Base-by-base conservation (phyloP, 37 sponge, comb jelly and placozoan genomes). In the Beroe forskalii region DNA sequence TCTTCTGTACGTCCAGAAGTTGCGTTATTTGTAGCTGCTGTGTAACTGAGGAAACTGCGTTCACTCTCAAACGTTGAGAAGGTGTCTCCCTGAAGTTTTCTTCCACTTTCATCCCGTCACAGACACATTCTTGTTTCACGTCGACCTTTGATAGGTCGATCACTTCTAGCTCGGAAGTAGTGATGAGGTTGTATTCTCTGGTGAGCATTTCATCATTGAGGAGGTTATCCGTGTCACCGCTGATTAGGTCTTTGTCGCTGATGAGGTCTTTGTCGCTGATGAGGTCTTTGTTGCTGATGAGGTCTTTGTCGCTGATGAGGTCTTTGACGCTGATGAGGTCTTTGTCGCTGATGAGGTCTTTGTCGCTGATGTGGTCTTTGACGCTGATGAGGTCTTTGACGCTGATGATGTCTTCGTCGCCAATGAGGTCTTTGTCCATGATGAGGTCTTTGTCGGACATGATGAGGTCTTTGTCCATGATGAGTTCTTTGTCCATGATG, bases 1-100 rank as follows among this genome's bases (percentile, higher is more conserved):
- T 63, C n/a, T 63, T 63, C 66, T 63, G 66, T 63, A 28, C 25
- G 66, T 63, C 66, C 66, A 63, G 66, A 63, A 63, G 66, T 63
- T 63, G 28, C 14, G 28, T 19, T 4, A 63, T 63, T 6, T 63
- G 28, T 30, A 63, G 25, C 66, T 63, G 66, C 25, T 63, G 23
- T n/a, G 66, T 63, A 20, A 63, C 2, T n/a, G 66, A n/a, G 20
- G 66, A 63, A 20, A 20, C 25, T 3, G 4, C 66, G 25, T 28
- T 63, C 25, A 4, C 25, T 63, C 66, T 63, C 28, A 63, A 24
- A n/a, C n/a, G n/a, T 23, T 63, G 14, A 28, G 66, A 24, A 9
- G 9, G 9, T 8, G 66, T 63, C 23, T 63, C 66, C 25, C 2
- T 24, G 3, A 28, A 24, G 20, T 63, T 24, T 30, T 63, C 28